phyloP scores from a whole-genome alignment of 1,140 invertebrate genomes.

The Meloidogyne exigua region DNA sequence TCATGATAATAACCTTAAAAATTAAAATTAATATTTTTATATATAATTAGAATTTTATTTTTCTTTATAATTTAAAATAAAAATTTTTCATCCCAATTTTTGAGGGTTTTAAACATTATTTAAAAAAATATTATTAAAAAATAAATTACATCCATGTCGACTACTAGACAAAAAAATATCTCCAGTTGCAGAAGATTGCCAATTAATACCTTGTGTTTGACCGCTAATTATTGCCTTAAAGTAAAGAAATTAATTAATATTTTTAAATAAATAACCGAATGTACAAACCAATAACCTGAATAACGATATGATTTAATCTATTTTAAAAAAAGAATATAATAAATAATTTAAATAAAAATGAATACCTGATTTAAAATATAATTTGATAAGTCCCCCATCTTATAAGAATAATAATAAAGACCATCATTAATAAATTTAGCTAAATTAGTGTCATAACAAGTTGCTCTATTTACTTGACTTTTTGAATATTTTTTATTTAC shows the following conservation, averaged over 20 bases:
- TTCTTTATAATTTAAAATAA: background rate
- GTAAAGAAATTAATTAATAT: background rate
- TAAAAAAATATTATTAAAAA: background rate
- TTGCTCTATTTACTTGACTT: slow-evolving; percentile 65
- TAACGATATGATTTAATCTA: slow-evolving; percentile 18
- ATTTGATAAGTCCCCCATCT: slow-evolving; percentile 17
- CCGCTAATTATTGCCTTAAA: slow-evolving; percentile 19
- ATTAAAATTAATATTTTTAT: background rate
- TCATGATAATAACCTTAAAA: slow-evolving; percentile 26
- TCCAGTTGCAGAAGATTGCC: slow-evolving; percentile 20
- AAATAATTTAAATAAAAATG: background rate
- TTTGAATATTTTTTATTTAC: background rate
- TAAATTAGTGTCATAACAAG: slow-evolving; percentile 10
- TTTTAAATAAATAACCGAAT: slow-evolving; percentile 8
- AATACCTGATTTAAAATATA: slow-evolving; percentile 20
- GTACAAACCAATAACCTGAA: slow-evolving; percentile 23
- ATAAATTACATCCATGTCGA: slow-evolving; percentile 20
- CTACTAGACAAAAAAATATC: slow-evolving; percentile 17
- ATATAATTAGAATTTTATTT: too few species aligned
- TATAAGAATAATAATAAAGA: slow-evolving; percentile 22
- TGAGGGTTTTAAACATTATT: background rate
- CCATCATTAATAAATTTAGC: slow-evolving; percentile 24
- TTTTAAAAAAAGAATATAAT: background rate
- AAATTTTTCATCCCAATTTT: background rate
- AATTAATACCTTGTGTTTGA: slow-evolving; percentile 19